A percentile compares a stretch with the other conserved stretches of the same genome.
Evolutionary conservation across 1,140 invertebrate species (phyloP).

Genomic region (Mycetomoellerius zeteki): DNA sequence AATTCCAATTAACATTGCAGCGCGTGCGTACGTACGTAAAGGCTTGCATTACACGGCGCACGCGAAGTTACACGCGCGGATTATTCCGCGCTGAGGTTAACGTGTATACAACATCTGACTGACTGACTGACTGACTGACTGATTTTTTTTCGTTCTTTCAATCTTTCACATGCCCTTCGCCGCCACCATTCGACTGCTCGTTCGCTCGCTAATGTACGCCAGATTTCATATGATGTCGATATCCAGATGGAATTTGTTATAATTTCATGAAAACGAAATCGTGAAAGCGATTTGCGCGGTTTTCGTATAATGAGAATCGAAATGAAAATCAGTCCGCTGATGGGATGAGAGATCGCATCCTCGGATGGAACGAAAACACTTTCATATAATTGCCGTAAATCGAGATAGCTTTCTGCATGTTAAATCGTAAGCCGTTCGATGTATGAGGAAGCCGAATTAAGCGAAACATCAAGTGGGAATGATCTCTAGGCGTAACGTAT

Average conservation of each 20-base stretch:
- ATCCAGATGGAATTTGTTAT: constrained; percentile 52
- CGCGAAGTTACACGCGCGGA: constrained; percentile 63
- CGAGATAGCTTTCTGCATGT: constrained; percentile 15
- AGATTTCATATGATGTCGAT: constrained; percentile 65
- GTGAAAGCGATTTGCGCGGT: constrained; percentile 17
- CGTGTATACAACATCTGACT: constrained; percentile 50
- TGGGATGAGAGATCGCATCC: constrained; percentile 41
- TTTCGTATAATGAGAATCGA: constrained; percentile 4
- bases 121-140: constrained; percentile 67
- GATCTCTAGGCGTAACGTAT: constrained; percentile 26
- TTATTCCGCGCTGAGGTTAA: constrained; percentile 70
- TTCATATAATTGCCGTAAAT: constrained; percentile 28
- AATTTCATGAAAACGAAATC: constrained; percentile 52
- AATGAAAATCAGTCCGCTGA: constrained; percentile 45
- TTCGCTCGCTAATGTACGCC: background rate
- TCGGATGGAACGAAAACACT: constrained; percentile 31
- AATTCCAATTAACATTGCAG: constrained; percentile 77
- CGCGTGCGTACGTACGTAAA: constrained; percentile 30
- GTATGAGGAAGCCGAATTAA: constrained; percentile 19
- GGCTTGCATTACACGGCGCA: constrained; percentile 49
- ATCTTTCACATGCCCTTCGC: constrained; percentile 40
- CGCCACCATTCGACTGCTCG: background rate
- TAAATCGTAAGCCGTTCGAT: background rate
- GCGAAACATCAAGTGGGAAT: background rate
- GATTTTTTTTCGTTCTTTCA: constrained; percentile 52